Percentiles rank a stretch among this genome's conserved stretches.
These are phyloP conservation scores for Kryphioiulus occultus DNA, from an alignment of 2,888 invertebrate species.

Conservation along the genomic window DNA sequence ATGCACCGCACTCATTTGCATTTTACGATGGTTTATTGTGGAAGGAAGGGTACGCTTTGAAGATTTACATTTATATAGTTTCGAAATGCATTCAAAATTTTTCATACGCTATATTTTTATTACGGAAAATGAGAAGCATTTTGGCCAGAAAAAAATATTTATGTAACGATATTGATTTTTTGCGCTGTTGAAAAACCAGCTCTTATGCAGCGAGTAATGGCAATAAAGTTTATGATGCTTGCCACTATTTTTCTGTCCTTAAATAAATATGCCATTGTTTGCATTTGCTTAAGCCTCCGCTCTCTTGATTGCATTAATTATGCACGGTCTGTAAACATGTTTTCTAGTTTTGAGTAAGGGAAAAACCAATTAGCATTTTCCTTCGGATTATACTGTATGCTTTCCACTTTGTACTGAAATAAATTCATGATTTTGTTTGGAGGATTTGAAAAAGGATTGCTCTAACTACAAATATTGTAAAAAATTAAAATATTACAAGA, in stretches of 20 bases:
- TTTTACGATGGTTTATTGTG: not conserved
- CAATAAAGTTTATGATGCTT: constrained; percentile 16
- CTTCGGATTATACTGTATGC: too few species aligned
- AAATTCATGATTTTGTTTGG: too few species aligned
- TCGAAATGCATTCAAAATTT: not conserved
- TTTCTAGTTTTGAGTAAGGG: not conserved
- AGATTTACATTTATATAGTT: constrained; percentile 9
- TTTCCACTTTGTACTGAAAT: too few species aligned
- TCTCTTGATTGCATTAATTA: constrained; percentile 33
- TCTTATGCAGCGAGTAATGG: not conserved
- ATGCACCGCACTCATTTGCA: not conserved
- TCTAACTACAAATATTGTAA: too few species aligned
- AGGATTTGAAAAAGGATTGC: too few species aligned
- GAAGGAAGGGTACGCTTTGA: not conserved
- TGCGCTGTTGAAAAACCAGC: not conserved
- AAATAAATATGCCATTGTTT: constrained; percentile 15
- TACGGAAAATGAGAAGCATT: not conserved
- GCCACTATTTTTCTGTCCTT: not conserved
- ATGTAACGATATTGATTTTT: not conserved
- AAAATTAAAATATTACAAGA: too few species aligned
- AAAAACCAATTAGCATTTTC: constrained; percentile 26
- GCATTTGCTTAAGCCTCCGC: not conserved
- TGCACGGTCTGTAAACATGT: constrained; percentile 21
- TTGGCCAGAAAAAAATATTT: not conserved
- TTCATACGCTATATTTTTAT: not conserved